These are phyloP conservation scores for Phycodurus eques DNA, from an alignment of 2,113 vertebrate species.

Conservation along the genomic window DNA sequence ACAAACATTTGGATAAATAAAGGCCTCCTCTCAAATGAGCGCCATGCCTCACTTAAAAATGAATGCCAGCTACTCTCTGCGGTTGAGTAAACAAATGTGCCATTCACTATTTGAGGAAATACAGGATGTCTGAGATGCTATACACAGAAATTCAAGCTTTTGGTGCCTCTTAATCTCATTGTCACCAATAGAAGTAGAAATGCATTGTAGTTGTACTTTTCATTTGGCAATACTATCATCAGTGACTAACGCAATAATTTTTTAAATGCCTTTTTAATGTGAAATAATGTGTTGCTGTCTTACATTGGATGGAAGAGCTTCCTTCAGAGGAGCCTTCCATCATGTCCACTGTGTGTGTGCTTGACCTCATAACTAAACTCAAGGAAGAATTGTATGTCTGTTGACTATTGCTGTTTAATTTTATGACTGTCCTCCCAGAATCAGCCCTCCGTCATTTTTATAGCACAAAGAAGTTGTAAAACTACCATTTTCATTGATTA, in stretches of 20 bases:
- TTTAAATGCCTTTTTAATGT: background rate
- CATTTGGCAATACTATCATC: background rate
- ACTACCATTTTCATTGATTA: conserved; percentile 1
- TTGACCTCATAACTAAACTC: conserved; percentile 23
- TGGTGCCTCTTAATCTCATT: background rate
- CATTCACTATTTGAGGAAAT: background rate
- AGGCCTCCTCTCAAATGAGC: background rate
- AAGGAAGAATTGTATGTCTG: conserved; percentile 14
- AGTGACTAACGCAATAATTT: background rate
- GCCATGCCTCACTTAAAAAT: too few species aligned
- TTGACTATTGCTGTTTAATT: conserved; percentile 30
- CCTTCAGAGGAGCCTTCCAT: conserved; percentile 22
- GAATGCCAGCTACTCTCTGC: background rate
- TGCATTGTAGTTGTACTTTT: background rate
- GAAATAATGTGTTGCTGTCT: conserved; percentile 11
- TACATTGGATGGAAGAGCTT: conserved; percentile 32
- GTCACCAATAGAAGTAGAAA: background rate
- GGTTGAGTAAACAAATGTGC: background rate
- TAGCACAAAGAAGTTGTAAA: background rate
- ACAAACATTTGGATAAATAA: background rate
- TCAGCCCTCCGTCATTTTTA: conserved; percentile 7
- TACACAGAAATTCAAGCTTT: background rate
- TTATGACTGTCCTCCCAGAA: conserved; percentile 29
- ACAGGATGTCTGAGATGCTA: background rate
- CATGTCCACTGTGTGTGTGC: conserved; percentile 25